These are phyloP conservation scores for Grallaria varia DNA, from an alignment of 2,113 vertebrate genomes.

Conservation along the genomic window DNA sequence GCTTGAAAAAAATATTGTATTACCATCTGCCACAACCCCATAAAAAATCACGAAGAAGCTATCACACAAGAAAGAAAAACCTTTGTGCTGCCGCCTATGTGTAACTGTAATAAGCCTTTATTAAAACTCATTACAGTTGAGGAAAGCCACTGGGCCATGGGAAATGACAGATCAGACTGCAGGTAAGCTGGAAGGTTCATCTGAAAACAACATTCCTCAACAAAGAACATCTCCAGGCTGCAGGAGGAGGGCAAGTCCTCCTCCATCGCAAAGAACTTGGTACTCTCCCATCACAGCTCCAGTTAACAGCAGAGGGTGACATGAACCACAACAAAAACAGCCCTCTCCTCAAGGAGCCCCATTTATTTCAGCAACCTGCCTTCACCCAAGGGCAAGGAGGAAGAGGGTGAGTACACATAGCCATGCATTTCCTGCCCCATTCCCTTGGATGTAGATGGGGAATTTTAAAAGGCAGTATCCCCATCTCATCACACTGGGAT, in stretches of 20 bases:
- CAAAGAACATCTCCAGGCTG: not conserved
- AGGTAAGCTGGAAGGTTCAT: not conserved
- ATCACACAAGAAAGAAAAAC: not conserved
- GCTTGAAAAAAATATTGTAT: not conserved
- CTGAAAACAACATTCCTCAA: not conserved
- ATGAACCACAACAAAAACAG: not conserved
- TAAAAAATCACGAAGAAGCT: not conserved
- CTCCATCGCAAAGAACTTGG: not conserved
- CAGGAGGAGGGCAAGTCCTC: not conserved
- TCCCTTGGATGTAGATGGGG: not conserved
- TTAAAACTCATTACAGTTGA: not conserved
- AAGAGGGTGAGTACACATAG: not conserved
- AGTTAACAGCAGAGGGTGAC: not conserved
- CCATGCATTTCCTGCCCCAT: not conserved
- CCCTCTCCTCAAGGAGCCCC: not conserved
- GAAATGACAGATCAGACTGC: accelerated
- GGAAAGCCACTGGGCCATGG: not conserved
- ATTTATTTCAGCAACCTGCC: not conserved
- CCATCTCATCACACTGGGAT: not conserved
- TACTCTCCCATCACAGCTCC: not conserved
- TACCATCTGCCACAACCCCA: not conserved
- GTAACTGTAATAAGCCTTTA: not conserved
- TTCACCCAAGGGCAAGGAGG: not conserved
- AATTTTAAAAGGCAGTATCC: not conserved
- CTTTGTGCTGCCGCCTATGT: not conserved